Evolutionary conservation across 2,113 vertebrate genomes (phyloP).

Genomic region (Narcine bancroftii): DNA sequence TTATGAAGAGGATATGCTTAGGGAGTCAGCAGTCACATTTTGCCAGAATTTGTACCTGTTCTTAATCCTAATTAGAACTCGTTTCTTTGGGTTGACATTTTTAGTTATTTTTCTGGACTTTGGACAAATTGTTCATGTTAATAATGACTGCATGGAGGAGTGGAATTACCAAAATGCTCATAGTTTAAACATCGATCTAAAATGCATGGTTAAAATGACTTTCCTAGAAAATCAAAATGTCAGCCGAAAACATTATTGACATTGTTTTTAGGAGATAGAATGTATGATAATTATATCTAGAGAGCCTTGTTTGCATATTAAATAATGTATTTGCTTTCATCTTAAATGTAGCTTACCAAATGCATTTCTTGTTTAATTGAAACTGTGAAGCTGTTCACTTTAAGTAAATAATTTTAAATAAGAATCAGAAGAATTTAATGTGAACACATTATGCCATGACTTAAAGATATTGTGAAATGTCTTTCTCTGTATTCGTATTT

Average conservation of each 20-base stretch:
- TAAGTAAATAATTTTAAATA: neutral
- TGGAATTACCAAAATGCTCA: neutral
- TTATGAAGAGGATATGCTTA: slow-evolving; percentile 21
- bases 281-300: neutral
- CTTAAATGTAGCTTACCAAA: neutral
- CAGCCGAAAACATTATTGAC: neutral
- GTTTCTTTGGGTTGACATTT: neutral
- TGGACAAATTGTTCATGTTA: neutral
- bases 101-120: neutral
- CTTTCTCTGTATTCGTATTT: neutral
- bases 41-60: neutral
- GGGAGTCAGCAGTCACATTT: too few relatives aligned
- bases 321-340: neutral
- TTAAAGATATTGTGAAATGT: neutral
- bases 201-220: neutral
- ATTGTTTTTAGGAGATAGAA: neutral
- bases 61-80: neutral
- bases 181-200: neutral
- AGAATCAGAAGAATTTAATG: neutral
- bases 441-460: neutral
- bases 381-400: neutral
- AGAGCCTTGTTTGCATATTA: neutral
- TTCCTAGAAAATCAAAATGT: neutral
- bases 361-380: neutral
- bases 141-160: neutral